Conservation (phyloP, 2,113 vertebrate genomes). For the Pelmatolapia mariae region DNA sequence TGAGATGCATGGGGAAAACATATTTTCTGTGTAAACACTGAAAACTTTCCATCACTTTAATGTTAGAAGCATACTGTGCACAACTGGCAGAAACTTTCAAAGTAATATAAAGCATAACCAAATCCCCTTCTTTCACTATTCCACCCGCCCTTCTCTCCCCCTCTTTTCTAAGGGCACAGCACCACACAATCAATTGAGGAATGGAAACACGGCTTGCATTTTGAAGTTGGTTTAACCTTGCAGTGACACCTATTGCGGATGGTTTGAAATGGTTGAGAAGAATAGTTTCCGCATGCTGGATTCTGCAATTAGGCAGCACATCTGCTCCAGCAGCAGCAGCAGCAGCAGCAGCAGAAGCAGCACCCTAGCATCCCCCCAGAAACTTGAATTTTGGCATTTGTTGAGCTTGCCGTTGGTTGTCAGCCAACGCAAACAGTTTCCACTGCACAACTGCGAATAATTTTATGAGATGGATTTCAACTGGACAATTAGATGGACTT, state of each 20-base stretch:
- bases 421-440: constrained; percentile 62
- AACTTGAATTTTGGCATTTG: constrained; percentile 29
- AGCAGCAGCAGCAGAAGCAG: neutral
- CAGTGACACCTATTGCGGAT: constrained; percentile 64
- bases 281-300: constrained; percentile 69
- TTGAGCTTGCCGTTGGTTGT: constrained; percentile 30
- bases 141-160: neutral
- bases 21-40: neutral
- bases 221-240: constrained; percentile 65
- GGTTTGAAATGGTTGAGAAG: constrained; percentile 62
- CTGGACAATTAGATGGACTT: constrained; percentile 52
- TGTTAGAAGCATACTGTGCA: neutral
- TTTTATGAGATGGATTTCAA: constrained; percentile 52
- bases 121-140: neutral
- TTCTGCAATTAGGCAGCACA: constrained; percentile 67
- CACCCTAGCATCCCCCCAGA: neutral
- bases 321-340: constrained; percentile 49
- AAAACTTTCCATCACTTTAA: neutral
- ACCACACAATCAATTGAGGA: neutral
- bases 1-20: neutral
- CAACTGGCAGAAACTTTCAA: constrained; percentile 1
- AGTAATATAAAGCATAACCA: constrained; percentile 3
- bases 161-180: neutral
- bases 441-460: constrained; percentile 41
- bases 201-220: constrained; percentile 51